These are phyloP conservation scores for Thecophora atra DNA, from an alignment of 2,888 invertebrate genomes.

Conservation along the genomic window DNA sequence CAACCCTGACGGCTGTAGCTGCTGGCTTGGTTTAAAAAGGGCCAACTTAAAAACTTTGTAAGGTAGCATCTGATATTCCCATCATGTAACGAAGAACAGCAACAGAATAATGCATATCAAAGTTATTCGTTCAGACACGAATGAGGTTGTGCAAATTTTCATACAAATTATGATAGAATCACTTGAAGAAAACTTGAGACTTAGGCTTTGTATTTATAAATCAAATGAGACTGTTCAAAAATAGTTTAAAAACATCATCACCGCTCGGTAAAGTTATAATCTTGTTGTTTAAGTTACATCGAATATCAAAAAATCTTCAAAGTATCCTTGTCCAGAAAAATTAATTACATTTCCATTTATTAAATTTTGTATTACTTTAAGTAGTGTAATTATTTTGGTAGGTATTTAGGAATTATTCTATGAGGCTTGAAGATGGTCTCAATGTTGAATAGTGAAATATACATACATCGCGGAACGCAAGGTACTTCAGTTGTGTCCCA, in stretches of 20 bases:
- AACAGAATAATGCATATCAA: constrained; percentile 33
- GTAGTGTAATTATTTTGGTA: background rate
- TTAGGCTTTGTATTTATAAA: constrained; percentile 12
- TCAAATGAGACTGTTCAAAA: constrained; percentile 26
- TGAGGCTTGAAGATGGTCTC: constrained; percentile 1
- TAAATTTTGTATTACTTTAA: constrained; percentile 1
- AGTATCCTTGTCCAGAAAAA: background rate
- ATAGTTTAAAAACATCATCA: background rate
- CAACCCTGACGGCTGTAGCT: constrained; percentile 5
- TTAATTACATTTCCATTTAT: background rate
- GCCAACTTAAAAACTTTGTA: background rate
- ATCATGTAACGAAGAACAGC: background rate
- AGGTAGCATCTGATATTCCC: constrained; percentile 10
- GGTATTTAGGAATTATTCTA: background rate
- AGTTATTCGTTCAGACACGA: constrained; percentile 21
- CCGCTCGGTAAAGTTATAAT: background rate
- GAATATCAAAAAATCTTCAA: background rate
- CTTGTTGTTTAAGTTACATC: background rate
- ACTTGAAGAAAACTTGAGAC: constrained; percentile 24
- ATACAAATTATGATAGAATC: constrained; percentile 3
- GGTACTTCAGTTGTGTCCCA: background rate
- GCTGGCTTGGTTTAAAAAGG: constrained; percentile 21
- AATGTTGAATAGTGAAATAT: constrained; percentile 36
- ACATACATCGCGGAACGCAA: constrained; percentile 12
- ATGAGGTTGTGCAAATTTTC: constrained; percentile 28